A percentile compares a stretch with the other conserved stretches of the same genome.
phyloP scores from a whole-genome alignment of 2,113 vertebrate species.

The Probosciger aterrimus region DNA sequence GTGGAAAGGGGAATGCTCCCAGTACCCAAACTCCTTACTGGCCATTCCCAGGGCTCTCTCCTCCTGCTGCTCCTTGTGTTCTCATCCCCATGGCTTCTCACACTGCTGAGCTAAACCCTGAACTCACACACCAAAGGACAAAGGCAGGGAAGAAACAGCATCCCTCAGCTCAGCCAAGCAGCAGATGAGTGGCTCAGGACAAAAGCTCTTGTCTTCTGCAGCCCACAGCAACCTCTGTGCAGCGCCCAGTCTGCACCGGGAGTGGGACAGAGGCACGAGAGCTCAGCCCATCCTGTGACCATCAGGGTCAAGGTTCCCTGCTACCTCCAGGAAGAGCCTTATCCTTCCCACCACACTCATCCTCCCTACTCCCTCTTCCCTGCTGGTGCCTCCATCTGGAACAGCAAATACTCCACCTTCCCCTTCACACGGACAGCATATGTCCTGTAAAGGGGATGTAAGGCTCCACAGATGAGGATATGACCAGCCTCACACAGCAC shows the following conservation, averaged over 20 bases:
- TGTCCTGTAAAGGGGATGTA: background rate
- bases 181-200: background rate
- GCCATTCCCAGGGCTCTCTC: background rate
- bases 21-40: background rate
- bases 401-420: background rate
- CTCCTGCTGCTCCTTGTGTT: background rate
- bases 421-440: background rate
- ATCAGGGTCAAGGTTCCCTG: background rate
- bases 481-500: accelerated
- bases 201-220: background rate
- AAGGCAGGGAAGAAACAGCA: background rate
- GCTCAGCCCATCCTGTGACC: background rate
- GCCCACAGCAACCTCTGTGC: background rate
- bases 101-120: background rate
- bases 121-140: background rate
- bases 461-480: background rate
- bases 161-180: background rate
- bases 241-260: background rate
- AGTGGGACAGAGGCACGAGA: background rate
- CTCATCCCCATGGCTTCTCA: background rate
- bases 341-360: background rate
- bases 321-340: background rate
- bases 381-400: background rate
- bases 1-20: background rate
- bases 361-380: background rate